Base-by-base conservation (phyloP, 2,888 invertebrate species). In the Dioctria linearis region DNA sequence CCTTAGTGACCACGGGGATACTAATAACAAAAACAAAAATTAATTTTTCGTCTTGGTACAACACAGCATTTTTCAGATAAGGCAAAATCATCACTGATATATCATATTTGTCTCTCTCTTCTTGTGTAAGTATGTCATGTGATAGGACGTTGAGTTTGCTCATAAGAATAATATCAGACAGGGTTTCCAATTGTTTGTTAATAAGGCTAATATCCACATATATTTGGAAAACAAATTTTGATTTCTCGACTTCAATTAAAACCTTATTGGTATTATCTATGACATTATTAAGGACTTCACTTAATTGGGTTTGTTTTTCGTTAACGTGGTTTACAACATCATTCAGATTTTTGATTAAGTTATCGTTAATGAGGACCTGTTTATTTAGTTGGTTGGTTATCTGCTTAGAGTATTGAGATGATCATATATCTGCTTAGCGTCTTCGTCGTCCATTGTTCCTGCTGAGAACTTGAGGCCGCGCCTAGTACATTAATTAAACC, bases 391-490 rank as follows among this genome's bases (percentile, higher is more conserved):
- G 57, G 25, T 57, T 25, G 57, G 57, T 57, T 25, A 57, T 57
- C 2, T 57, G 57, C n/a, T 13, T 11, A 13, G 57, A 13, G 25
- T 57, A 13, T 57, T 25, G 11, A 57, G 57, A 57, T 57, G 57
- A 11, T 57, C 25, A n/a, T 11, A 57, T 11, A 73, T 73, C 25
- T 73, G 39, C 5, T 11, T 57, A n/a, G 54, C 54, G 39, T 73
- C 73, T 40, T 73, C 73, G 5, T n/a, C n/a, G 40, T 73, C 57
- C 54, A 73, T 73, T 11, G 73, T 73, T n/a, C 73, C 73, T 37
- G 57, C 54, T n/a, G 54, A 3, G 46, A 40, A 8, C 25, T 73
- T 73, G n/a, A 73, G 6, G 37, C 54, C 73, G 8, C 3, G 11
- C 73, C 73, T 40, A 57, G 2, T 13, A 73, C 39, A 5, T 54